These are phyloP conservation scores for Rana temporaria DNA, from an alignment of 2,113 vertebrate species.

Conservation along the genomic window DNA sequence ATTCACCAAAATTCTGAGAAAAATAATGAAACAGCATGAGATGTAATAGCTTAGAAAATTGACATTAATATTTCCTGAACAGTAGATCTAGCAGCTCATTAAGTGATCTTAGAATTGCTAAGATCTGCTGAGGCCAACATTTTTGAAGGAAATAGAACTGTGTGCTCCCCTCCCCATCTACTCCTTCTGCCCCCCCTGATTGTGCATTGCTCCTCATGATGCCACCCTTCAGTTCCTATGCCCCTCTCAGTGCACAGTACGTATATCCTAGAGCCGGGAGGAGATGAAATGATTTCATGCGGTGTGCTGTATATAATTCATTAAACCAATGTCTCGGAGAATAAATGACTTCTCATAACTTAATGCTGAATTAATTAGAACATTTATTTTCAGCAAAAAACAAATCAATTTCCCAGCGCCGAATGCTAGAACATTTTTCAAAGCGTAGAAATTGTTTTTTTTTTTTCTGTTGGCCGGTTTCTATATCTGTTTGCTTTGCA, in stretches of 20 bases:
- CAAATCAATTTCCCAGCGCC: conserved; percentile 28
- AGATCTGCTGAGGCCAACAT: neutral
- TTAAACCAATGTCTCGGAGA: conserved; percentile 37
- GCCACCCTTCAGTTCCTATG: neutral
- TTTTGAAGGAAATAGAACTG: conserved; percentile 55
- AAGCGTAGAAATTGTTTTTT: neutral
- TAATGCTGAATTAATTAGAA: conserved; percentile 50
- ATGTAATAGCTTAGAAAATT: too few relatives aligned
- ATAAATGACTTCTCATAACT: conserved; percentile 49
- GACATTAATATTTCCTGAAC: too few relatives aligned
- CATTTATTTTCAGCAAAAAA: conserved; percentile 42
- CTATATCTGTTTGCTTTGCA: too few relatives aligned
- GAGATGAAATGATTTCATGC: conserved; percentile 49
- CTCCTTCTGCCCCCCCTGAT: neutral
- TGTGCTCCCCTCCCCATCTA: conserved; percentile 27
- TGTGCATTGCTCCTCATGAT: conserved; percentile 14
- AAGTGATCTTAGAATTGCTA: too few relatives aligned
- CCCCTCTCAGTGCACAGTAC: neutral
- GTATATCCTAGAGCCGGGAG: conserved; percentile 26
- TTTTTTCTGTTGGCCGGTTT: neutral
- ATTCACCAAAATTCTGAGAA: too few relatives aligned
- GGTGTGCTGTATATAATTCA: conserved; percentile 35
- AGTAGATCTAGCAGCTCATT: too few relatives aligned
- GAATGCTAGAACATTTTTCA: neutral
- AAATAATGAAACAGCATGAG: too few relatives aligned